Evolutionary conservation across 2,888 invertebrate genomes (phyloP).

Genomic region (Orthonevra nobilis): DNA sequence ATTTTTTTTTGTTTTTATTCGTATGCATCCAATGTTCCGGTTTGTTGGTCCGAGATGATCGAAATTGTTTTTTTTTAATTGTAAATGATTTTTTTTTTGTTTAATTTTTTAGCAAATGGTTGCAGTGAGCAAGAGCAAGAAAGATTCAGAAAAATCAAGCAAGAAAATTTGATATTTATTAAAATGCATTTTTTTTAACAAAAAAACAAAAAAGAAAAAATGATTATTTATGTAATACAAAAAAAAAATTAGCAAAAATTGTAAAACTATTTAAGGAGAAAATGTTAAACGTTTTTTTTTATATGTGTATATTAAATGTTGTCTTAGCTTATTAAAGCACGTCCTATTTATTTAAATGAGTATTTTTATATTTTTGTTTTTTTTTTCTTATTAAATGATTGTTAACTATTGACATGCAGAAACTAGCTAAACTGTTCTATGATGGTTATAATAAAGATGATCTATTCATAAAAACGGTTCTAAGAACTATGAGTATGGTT

Average conservation of each 20-base stretch:
- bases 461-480: conserved; percentile 33
- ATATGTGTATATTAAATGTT: conserved; percentile 10
- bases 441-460: background rate
- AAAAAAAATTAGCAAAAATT: conserved; percentile 41
- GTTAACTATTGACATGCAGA: conserved; percentile 57
- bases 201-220: too few relatives aligned
- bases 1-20: conserved; percentile 18
- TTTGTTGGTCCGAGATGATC: conserved; percentile 47
- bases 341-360: conserved; percentile 23
- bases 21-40: conserved; percentile 40
- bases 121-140: conserved; percentile 72
- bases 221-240: conserved; percentile 19
- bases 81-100: conserved; percentile 37
- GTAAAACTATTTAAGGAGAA: conserved; percentile 36
- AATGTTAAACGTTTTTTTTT: conserved; percentile 4
- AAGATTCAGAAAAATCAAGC: conserved; percentile 71
- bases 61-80: conserved; percentile 29
- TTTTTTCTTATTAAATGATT: too few relatives aligned
- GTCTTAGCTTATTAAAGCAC: conserved; percentile 22
- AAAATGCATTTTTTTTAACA: conserved; percentile 60
- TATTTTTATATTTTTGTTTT: conserved; percentile 11
- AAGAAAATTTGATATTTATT: conserved; percentile 71
- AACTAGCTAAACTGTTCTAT: conserved; percentile 27
- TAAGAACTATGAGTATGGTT: conserved; percentile 31
- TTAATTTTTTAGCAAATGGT: conserved; percentile 67